Evolutionary conservation across 1,140 invertebrate genomes (phyloP).

Genomic region (Drosophila kurseongensis): DNA sequence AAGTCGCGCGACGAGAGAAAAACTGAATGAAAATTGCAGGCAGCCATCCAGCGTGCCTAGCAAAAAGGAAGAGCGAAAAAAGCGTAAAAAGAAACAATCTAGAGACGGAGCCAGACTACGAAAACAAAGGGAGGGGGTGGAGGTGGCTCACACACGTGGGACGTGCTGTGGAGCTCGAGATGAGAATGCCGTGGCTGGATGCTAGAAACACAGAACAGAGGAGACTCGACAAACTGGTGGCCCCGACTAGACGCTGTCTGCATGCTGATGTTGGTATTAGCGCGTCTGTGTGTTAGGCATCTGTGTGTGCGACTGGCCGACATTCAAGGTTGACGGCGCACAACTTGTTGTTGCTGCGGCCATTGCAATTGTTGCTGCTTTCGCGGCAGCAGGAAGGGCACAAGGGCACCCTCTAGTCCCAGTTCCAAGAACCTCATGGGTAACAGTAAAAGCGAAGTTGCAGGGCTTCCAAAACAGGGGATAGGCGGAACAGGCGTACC

Average conservation of each 20-base stretch:
- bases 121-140: not conserved
- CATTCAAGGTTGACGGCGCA: slow-evolving; percentile 75
- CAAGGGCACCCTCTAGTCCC: not conserved
- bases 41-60: slow-evolving; percentile 67
- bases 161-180: slow-evolving; percentile 35
- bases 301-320: slow-evolving; percentile 67
- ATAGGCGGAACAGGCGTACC: not conserved
- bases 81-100: slow-evolving; percentile 39
- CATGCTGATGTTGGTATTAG: not conserved
- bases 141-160: slow-evolving; percentile 47
- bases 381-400: slow-evolving; percentile 13
- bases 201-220: slow-evolving; percentile 41
- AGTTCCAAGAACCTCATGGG: slow-evolving; percentile 1
- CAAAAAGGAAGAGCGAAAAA: slow-evolving; percentile 41
- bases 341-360: slow-evolving; percentile 56
- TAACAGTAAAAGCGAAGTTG: slow-evolving; percentile 27
- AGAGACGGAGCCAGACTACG: slow-evolving; percentile 49
- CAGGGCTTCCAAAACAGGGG: slow-evolving; percentile 23
- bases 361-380: slow-evolving; percentile 54
- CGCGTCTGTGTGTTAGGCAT: slow-evolving; percentile 8
- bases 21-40: slow-evolving; percentile 80
- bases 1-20: slow-evolving; percentile 62
- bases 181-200: slow-evolving; percentile 15
- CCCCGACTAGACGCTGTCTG: slow-evolving; percentile 37
- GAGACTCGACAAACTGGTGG: slow-evolving; percentile 55